These are phyloP conservation scores for Terrapene triunguis DNA, from an alignment of 2,113 vertebrate genomes.

Conservation along the genomic window DNA sequence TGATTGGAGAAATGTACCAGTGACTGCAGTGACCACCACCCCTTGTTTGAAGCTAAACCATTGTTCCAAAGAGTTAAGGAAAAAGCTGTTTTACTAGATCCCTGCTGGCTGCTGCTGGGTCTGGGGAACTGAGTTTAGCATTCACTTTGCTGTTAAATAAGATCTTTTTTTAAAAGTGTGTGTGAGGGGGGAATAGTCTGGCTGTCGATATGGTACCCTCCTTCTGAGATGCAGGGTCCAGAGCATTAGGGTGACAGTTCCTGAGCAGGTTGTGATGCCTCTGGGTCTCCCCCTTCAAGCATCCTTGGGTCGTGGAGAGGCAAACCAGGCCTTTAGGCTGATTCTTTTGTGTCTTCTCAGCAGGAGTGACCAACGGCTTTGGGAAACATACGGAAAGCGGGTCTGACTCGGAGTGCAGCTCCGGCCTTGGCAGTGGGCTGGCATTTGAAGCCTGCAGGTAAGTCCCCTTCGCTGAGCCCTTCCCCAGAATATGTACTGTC, in stretches of 20 bases:
- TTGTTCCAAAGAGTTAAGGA: not conserved
- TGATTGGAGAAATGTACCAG: not conserved
- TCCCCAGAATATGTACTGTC: not conserved
- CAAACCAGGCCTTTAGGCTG: not conserved
- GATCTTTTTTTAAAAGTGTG: not conserved
- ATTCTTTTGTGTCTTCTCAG: conserved; percentile 52
- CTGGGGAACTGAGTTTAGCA: not conserved
- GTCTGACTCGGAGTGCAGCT: conserved; percentile 88
- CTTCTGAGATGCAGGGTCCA: not conserved
- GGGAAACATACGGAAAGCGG: conserved; percentile 83
- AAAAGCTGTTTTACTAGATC: not conserved
- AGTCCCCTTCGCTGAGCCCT: not conserved
- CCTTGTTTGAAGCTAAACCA: not conserved
- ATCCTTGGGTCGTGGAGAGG: not conserved
- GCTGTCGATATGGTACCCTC: not conserved
- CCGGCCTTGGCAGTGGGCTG: conserved; percentile 76
- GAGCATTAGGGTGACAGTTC: not conserved
- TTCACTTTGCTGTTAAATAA: not conserved
- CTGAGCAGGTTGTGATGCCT: not conserved
- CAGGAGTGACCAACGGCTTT: conserved; percentile 93
- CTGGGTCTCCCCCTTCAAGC: not conserved
- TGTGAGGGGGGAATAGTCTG: not conserved
- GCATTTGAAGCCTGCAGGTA: conserved; percentile 89
- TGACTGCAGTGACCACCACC: not conserved
- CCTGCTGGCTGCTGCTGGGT: not conserved